Conservation (phyloP, 1,140 invertebrate genomes). For the Phortica variegata region DNA sequence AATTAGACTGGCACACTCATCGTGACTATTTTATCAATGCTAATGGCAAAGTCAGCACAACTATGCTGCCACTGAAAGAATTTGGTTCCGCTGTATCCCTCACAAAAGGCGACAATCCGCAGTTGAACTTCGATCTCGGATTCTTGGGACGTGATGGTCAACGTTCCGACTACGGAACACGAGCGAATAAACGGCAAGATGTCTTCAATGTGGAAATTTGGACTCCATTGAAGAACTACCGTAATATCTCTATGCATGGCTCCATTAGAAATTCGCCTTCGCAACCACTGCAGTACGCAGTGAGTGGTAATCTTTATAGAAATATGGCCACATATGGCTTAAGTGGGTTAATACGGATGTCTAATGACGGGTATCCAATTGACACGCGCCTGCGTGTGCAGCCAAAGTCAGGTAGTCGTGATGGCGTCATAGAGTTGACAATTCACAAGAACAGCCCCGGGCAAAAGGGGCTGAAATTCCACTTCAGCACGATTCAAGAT, state of each 20-base stretch:
- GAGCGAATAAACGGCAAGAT: conserved; percentile 35
- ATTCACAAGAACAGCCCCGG: conserved; percentile 23
- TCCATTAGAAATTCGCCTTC: conserved; percentile 18
- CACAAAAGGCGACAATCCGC: conserved; percentile 24
- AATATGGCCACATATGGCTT: conserved; percentile 46
- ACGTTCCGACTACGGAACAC: conserved; percentile 33
- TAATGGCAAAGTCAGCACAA: conserved; percentile 37
- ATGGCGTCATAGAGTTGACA: conserved; percentile 44
- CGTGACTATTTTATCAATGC: conserved; percentile 24
- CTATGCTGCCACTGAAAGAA: conserved; percentile 40
- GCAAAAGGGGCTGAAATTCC: conserved; percentile 36
- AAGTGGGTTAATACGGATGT: conserved; percentile 31
- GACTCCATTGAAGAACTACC: conserved; percentile 45
- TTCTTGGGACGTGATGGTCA: conserved; percentile 30
- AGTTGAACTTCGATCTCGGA: conserved; percentile 39
- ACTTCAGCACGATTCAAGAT: conserved; percentile 44
- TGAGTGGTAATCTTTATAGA: conserved; percentile 38
- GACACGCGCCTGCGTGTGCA: conserved; percentile 32
- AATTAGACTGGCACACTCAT: conserved; percentile 40
- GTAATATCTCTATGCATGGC: conserved; percentile 48
- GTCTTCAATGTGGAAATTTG: conserved; percentile 47
- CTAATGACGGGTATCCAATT: conserved; percentile 23
- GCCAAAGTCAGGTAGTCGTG: conserved; percentile 35
- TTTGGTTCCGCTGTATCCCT: conserved; percentile 32
- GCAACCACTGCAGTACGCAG: conserved; percentile 28